Conservation (phyloP, 2,113 vertebrate species). For the Paradisaea rubra region DNA sequence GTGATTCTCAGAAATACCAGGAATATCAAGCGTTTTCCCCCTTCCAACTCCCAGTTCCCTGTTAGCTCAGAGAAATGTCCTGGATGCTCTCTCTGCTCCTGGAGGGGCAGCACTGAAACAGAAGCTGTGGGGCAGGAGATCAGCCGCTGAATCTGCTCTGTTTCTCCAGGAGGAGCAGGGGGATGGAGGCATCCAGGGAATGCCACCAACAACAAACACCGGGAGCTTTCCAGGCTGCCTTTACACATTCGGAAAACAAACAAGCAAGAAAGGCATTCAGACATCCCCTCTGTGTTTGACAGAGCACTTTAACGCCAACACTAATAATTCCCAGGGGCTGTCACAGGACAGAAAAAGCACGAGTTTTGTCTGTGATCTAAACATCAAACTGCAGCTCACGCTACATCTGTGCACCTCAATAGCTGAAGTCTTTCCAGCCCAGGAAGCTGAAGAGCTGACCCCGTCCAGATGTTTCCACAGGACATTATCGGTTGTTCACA, state of each 20-base stretch:
- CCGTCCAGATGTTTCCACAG: constrained; percentile 44
- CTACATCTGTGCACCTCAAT: constrained; percentile 9
- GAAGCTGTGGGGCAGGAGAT: neutral
- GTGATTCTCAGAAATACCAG: neutral
- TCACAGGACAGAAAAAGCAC: neutral
- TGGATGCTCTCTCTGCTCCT: neutral
- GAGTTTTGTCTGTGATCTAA: neutral
- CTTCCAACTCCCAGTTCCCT: neutral
- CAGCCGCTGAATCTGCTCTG: neutral
- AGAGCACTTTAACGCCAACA: neutral
- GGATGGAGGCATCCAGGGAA: neutral
- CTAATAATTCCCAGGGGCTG: neutral
- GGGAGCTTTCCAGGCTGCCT: neutral
- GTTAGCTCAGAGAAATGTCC: neutral
- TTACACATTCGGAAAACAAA: neutral
- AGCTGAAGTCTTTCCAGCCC: neutral
- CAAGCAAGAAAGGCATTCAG: constrained; percentile 25
- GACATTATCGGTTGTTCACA: neutral
- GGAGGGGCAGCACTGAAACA: neutral
- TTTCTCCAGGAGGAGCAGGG: neutral
- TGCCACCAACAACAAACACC: neutral
- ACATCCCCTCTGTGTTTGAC: neutral
- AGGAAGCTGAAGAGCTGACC: constrained; percentile 21
- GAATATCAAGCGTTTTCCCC: neutral
- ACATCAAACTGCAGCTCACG: constrained; percentile 38